Evolutionary conservation across 64 coral and sea anemone species (phyloP).

Genomic region (Montipora capricornis): DNA sequence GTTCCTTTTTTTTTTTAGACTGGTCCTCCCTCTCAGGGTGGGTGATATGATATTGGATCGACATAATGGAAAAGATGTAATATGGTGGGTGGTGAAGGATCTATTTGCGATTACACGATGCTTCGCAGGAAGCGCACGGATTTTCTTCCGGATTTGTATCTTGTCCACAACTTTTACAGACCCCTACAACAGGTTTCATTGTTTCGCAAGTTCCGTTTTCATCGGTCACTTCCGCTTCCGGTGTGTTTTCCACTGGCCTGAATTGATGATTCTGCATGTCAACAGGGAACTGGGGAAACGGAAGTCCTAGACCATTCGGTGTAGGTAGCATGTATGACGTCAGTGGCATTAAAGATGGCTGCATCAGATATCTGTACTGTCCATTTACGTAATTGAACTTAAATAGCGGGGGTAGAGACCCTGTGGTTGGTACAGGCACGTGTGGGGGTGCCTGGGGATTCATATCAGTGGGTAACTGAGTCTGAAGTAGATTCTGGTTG

Average conservation of each 20-base stretch:
- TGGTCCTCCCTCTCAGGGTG: not conserved
- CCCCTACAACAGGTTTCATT: not conserved
- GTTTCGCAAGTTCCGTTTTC: not conserved
- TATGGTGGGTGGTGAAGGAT: no score
- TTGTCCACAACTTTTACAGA: constrained; percentile 45
- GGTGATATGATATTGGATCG: not conserved
- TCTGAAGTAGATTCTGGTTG: not conserved
- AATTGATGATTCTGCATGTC: constrained; percentile 41
- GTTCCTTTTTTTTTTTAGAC: not conserved
- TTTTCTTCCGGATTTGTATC: constrained; percentile 13
- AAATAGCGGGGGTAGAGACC: constrained; percentile 66
- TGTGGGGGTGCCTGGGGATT: constrained; percentile 44
- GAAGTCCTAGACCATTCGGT: constrained; percentile 1
- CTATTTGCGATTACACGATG: not conserved
- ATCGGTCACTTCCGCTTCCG: constrained; percentile 13
- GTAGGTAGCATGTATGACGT: constrained; percentile 70
- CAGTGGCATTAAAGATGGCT: constrained; percentile 82
- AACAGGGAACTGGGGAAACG: constrained; percentile 44
- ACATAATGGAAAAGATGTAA: no score
- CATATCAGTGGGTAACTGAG: constrained; percentile 26
- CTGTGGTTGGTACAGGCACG: not conserved
- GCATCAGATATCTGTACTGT: constrained; percentile 80
- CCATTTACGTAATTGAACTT: constrained; percentile 82
- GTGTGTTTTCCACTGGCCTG: constrained; percentile 11
- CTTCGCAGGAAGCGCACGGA: not conserved